Percentiles rank a stretch among this genome's conserved stretches.
Evolutionary conservation across 2,113 vertebrate species (phyloP).

Genomic region (Ictalurus punctatus): DNA sequence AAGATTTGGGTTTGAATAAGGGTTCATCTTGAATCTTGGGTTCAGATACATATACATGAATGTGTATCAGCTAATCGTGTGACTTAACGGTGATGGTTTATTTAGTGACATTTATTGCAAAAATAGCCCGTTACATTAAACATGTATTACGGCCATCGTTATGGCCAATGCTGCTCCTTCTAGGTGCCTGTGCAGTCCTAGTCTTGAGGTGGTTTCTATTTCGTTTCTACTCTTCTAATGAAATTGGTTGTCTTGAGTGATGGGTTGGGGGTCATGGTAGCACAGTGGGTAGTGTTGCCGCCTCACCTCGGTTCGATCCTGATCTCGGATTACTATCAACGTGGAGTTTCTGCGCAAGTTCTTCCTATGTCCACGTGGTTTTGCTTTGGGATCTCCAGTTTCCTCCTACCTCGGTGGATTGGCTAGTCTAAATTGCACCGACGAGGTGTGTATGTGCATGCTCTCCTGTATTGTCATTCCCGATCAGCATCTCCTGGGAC

Average conservation of each 20-base stretch:
- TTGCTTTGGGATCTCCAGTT: not conserved
- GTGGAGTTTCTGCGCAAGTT: not conserved
- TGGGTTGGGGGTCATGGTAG: not conserved
- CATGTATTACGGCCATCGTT: too few species aligned
- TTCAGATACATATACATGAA: not conserved
- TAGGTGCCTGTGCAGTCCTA: not conserved
- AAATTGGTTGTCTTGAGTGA: not conserved
- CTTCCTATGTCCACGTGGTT: not conserved
- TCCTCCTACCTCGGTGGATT: not conserved
- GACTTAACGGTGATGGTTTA: too few species aligned
- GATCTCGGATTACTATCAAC: not conserved
- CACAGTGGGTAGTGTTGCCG: not conserved
- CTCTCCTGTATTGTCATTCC: not conserved
- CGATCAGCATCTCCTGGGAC: not conserved
- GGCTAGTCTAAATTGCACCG: not conserved
- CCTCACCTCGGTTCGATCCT: not conserved
- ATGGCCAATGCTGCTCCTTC: not conserved
- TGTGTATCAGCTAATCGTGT: not conserved
- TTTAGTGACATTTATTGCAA: too few species aligned
- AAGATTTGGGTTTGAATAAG: not conserved
- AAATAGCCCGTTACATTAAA: too few species aligned
- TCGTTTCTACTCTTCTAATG: too few species aligned
- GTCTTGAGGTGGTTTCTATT: not conserved
- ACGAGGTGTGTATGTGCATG: not conserved
- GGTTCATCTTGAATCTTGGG: not conserved